Conservation (phyloP, 2,888 invertebrate species). For the Torymus aiolomorphi region DNA sequence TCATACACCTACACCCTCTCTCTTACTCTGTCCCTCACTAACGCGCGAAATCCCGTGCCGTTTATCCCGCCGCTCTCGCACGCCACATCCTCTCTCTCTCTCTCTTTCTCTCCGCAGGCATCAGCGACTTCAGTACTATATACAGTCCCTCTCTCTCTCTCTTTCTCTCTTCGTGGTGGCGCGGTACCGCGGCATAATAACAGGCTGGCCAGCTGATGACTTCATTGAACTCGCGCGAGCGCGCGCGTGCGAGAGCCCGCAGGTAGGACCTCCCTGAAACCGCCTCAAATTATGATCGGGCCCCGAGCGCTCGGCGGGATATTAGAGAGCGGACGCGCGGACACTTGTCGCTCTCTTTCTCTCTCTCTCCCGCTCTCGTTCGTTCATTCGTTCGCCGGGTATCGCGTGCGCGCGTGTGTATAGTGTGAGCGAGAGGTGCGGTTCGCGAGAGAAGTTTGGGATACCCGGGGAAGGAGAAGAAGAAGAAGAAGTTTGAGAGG, state of each 20-base stretch:
- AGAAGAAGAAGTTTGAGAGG: too few relatives aligned
- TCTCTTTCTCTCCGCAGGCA: constrained; percentile 51
- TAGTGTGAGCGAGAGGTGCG: too few relatives aligned
- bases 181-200: constrained; percentile 75
- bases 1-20: too few relatives aligned
- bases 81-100: too few relatives aligned
- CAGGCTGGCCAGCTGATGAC: constrained; percentile 76
- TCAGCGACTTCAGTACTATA: constrained; percentile 50
- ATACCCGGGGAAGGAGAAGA: not conserved
- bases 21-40: not conserved
- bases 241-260: constrained; percentile 58
- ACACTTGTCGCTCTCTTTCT: too few relatives aligned
- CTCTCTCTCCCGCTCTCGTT: too few relatives aligned
- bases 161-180: constrained; percentile 65
- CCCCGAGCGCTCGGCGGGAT: constrained; percentile 3
- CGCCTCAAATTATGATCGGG: constrained; percentile 74
- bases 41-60: constrained; percentile 46
- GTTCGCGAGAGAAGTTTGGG: too few relatives aligned
- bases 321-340: too few relatives aligned
- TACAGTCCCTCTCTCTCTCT: not conserved
- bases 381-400: too few relatives aligned
- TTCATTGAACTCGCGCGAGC: constrained; percentile 72
- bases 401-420: too few relatives aligned
- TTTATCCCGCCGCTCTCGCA: constrained; percentile 8
- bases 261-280: constrained; percentile 75